Evolutionary conservation across 2,797 vertebrate genomes (phyloP).

Genomic region (Cirrhinus mrigala): DNA sequence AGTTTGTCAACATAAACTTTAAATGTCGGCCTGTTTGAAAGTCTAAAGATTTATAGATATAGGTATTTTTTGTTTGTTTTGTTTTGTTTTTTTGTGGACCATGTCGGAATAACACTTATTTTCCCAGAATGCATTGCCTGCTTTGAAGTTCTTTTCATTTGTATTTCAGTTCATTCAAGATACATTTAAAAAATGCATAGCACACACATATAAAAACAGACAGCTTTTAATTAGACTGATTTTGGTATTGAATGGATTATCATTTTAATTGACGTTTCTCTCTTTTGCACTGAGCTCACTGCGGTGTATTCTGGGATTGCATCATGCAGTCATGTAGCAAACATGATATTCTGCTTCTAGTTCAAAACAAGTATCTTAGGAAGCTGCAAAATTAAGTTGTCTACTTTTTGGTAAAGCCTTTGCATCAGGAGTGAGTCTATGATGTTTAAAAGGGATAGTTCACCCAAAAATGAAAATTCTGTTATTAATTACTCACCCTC

Average conservation of each 20-base stretch:
- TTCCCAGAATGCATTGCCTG: background rate
- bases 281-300: background rate
- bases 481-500: no score
- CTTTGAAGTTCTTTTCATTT: background rate
- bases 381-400: background rate
- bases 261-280: background rate
- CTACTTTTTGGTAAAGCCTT: background rate
- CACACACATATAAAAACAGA: background rate
- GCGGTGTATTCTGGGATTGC: background rate
- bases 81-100: background rate
- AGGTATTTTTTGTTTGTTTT: no score
- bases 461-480: no score
- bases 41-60: background rate
- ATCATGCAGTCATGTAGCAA: background rate
- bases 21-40: background rate
- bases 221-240: background rate
- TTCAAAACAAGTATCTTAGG: background rate
- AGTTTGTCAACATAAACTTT: background rate
- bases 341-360: background rate
- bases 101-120: no score
- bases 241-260: background rate
- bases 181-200: background rate
- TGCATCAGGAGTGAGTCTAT: background rate
- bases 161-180: background rate
- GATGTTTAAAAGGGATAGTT: background rate